phyloP scores from a whole-genome alignment of 2,797 vertebrate genomes.

The Xerus rutilus region DNA sequence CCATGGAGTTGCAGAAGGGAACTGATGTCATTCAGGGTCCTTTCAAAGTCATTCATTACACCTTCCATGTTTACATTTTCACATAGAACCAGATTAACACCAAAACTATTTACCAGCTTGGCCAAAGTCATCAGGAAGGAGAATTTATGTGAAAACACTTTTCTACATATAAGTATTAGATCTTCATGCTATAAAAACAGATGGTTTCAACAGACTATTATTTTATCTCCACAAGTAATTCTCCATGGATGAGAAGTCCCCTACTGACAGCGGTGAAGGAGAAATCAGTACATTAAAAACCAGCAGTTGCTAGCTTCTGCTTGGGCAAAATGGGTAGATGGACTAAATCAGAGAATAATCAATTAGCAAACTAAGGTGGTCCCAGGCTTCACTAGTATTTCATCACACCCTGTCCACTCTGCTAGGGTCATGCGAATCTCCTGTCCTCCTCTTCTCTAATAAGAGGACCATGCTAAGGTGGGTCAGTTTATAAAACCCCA shows the following conservation, averaged over 20 bases:
- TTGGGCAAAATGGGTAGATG: not conserved
- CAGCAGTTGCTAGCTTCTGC: constrained; percentile 73
- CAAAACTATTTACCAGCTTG: constrained; percentile 68
- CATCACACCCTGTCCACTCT: constrained; percentile 97
- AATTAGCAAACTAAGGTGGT: not conserved
- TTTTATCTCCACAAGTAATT: constrained; percentile 73
- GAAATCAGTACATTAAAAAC: constrained; percentile 73
- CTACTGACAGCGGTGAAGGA: constrained; percentile 82
- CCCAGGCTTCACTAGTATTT: not conserved
- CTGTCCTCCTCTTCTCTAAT: no score
- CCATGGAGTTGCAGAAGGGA: constrained; percentile 65
- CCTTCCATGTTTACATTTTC: constrained; percentile 64
- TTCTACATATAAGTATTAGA: constrained; percentile 70
- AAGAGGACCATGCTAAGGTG: not conserved
- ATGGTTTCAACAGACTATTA: constrained; percentile 77
- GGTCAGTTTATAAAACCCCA: constrained; percentile 91
- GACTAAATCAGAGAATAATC: constrained; percentile 67
- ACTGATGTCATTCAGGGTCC: constrained; percentile 76
- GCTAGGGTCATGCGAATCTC: constrained; percentile 94
- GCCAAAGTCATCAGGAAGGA: constrained; percentile 68
- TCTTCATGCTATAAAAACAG: constrained; percentile 80
- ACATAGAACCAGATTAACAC: constrained; percentile 75
- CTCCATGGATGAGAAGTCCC: constrained; percentile 69
- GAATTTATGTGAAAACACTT: constrained; percentile 75
- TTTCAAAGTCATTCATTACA: constrained; percentile 75